phyloP scores from a whole-genome alignment of 2,888 invertebrate species.

The Catocala fraxini region DNA sequence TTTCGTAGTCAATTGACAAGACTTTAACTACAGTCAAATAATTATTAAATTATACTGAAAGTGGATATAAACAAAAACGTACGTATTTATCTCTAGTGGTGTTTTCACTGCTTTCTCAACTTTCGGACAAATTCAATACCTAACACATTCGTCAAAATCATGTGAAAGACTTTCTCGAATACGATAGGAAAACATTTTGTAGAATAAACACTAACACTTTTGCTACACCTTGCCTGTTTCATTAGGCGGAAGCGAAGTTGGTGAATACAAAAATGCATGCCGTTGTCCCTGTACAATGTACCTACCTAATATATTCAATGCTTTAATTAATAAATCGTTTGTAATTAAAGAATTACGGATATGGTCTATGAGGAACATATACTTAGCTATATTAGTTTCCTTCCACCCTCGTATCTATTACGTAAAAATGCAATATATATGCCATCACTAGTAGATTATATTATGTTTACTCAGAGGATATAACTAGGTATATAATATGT shows the following conservation, averaged over 20 bases:
- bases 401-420: not conserved
- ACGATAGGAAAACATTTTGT: not conserved
- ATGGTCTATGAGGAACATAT: conserved; percentile 1
- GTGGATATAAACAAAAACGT: not conserved
- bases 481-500: too few relatives aligned
- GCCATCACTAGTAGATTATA: too few relatives aligned
- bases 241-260: too few relatives aligned
- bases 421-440: not conserved
- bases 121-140: conserved; percentile 13
- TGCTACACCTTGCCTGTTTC: too few relatives aligned
- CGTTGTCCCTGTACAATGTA: too few relatives aligned
- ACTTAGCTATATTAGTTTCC: not conserved
- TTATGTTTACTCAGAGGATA: too few relatives aligned
- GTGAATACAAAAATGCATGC: too few relatives aligned
- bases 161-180: conserved; percentile 27
- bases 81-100: conserved; percentile 1
- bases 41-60: conserved; percentile 2
- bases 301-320: not conserved
- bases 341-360: conserved; percentile 8
- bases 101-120: conserved; percentile 27
- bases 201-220: not conserved
- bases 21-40: not conserved
- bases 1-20: too few relatives aligned
- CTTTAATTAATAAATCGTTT: conserved; percentile 4
- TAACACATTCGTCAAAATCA: conserved; percentile 29